Evolutionary conservation across 2,797 vertebrate species (phyloP).

Genomic region (Pipistrellus kuhlii): DNA sequence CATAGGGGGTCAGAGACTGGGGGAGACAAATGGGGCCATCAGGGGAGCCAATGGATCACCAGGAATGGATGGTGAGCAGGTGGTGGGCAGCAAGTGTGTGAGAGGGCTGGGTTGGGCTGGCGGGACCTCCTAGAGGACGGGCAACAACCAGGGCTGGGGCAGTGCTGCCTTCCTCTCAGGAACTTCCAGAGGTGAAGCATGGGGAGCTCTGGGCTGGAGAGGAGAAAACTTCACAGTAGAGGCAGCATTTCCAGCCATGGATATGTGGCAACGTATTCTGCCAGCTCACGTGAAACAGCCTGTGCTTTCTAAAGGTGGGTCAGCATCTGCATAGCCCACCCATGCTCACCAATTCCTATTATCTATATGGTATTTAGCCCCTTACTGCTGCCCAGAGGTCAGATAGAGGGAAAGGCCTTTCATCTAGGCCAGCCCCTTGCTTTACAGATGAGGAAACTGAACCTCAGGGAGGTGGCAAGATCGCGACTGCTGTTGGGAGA

Average conservation of each 20-base stretch:
- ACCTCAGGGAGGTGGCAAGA: background rate
- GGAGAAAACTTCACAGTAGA: background rate
- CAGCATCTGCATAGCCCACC: background rate
- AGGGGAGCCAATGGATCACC: background rate
- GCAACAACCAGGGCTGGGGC: background rate
- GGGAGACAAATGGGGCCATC: background rate
- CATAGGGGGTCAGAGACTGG: background rate
- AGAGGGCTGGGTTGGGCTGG: background rate
- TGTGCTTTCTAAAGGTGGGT: background rate
- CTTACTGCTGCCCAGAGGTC: background rate
- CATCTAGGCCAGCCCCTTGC: background rate
- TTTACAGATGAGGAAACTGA: background rate
- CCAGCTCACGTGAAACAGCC: background rate
- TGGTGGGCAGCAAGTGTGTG: background rate
- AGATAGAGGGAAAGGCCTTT: background rate
- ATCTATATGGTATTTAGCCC: fast-evolving
- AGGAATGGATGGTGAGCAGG: background rate
- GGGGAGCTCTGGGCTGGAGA: background rate
- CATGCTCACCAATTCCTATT: background rate
- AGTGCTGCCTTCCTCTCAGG: background rate
- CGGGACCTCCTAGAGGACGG: background rate
- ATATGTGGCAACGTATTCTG: background rate
- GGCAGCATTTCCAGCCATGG: background rate
- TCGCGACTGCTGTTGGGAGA: too few relatives aligned
- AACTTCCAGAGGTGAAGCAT: background rate